phyloP scores from a whole-genome alignment of 2,113 vertebrate genomes.

The Uropsilus gracilis region DNA sequence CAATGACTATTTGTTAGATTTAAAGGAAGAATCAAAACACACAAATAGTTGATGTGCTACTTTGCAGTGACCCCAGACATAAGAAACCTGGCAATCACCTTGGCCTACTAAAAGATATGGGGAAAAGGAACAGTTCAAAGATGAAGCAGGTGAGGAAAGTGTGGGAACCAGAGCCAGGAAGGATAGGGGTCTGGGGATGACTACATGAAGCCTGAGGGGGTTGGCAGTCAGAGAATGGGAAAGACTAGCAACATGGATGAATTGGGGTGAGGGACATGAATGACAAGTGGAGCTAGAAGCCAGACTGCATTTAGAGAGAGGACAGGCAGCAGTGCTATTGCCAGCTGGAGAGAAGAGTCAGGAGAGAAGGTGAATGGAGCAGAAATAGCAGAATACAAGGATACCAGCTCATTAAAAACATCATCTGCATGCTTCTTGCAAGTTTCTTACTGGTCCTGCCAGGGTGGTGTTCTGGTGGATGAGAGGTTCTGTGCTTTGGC shows the following conservation, averaged over 20 bases:
- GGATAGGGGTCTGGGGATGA: neutral
- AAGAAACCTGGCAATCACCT: neutral
- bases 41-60: neutral
- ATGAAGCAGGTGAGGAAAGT: neutral
- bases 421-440: neutral
- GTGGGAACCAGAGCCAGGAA: fast-evolving
- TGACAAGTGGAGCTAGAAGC: neutral
- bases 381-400: fast-evolving
- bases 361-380: neutral
- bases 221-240: neutral
- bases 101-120: neutral
- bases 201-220: neutral
- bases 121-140: neutral
- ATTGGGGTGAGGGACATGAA: neutral
- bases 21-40: neutral
- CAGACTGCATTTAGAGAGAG: neutral
- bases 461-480: neutral
- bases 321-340: neutral
- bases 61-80: neutral
- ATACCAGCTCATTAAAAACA: neutral
- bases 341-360: neutral
- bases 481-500: neutral
- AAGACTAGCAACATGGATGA: too few relatives aligned
- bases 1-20: neutral
- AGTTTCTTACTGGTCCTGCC: neutral